Evolutionary conservation across 2,797 vertebrate genomes (phyloP).

Genomic region (Orientallactaga sibirica): DNA sequence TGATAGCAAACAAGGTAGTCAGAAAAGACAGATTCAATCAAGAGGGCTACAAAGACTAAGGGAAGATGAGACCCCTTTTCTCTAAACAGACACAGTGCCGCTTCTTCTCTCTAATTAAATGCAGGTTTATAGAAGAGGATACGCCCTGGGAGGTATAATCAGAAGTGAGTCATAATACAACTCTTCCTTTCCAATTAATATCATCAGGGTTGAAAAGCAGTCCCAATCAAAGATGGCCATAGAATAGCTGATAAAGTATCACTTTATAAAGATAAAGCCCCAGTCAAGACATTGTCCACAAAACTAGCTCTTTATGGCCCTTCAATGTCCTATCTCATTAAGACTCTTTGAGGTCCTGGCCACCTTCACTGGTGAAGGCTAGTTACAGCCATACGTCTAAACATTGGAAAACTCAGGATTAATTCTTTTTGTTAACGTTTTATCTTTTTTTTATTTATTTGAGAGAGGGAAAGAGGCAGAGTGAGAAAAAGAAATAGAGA

Average conservation of each 20-base stretch:
- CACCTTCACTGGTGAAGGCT: neutral
- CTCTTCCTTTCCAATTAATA: neutral
- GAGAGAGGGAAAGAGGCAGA: too few species aligned
- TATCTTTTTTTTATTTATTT: too few species aligned
- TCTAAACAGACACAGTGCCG: neutral
- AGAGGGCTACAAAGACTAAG: neutral
- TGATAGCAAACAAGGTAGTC: neutral
- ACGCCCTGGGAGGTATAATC: neutral
- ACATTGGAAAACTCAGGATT: slow-evolving; percentile 15
- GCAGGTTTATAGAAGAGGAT: neutral
- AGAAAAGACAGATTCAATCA: slow-evolving; percentile 26
- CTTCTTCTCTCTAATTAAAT: neutral
- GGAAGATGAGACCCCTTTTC: neutral
- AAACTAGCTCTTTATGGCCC: neutral
- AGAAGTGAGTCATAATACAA: neutral
- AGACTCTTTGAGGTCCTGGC: neutral
- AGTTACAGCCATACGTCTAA: neutral
- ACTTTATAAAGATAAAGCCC: neutral
- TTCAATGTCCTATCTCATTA: neutral
- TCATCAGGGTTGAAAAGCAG: neutral
- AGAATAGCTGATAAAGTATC: neutral
- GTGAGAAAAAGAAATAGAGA: too few species aligned
- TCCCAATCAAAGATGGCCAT: neutral
- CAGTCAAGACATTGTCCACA: neutral
- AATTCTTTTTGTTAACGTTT: neutral